Conservation (phyloP, 2,113 vertebrate genomes). For the Amphiprion ocellaris region DNA sequence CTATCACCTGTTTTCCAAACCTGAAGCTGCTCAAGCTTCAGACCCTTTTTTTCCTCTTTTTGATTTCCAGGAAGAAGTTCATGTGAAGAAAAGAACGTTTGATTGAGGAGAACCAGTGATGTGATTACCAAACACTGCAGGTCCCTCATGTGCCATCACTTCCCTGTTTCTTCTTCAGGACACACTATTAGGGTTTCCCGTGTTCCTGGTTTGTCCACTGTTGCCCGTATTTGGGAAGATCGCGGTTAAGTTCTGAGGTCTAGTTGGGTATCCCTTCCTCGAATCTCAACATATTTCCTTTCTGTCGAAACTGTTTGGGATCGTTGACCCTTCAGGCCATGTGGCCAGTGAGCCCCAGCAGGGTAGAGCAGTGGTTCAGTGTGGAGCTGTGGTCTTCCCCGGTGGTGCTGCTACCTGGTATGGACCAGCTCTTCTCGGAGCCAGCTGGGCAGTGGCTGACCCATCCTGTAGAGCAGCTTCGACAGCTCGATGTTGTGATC, state of each 20-base stretch:
- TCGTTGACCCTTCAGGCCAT: constrained; percentile 38
- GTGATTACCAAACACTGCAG: constrained; percentile 59
- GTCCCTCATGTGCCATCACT: constrained; percentile 23
- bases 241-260: constrained; percentile 48
- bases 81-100: constrained; percentile 44
- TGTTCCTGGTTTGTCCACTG: constrained; percentile 29
- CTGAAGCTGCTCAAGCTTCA: constrained; percentile 31
- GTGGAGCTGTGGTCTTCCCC: constrained; percentile 45
- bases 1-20: constrained; percentile 16
- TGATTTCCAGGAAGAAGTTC: constrained; percentile 54
- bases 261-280: constrained; percentile 18
- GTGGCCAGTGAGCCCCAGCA: constrained; percentile 20
- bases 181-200: background rate
- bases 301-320: constrained; percentile 43
- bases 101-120: constrained; percentile 30
- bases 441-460: constrained; percentile 95
- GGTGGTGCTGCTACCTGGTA: constrained; percentile 91
- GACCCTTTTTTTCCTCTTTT: constrained; percentile 10
- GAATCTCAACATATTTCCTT: constrained; percentile 12
- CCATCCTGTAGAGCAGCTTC: constrained; percentile 97
- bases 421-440: constrained; percentile 95
- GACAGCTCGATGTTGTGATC: constrained; percentile 97
- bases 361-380: constrained; percentile 60
- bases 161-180: constrained; percentile 32
- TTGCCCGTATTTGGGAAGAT: constrained; percentile 47